Evolutionary conservation across 2,888 invertebrate genomes (phyloP).

Genomic region (Dasysyrphus tricinctus): DNA sequence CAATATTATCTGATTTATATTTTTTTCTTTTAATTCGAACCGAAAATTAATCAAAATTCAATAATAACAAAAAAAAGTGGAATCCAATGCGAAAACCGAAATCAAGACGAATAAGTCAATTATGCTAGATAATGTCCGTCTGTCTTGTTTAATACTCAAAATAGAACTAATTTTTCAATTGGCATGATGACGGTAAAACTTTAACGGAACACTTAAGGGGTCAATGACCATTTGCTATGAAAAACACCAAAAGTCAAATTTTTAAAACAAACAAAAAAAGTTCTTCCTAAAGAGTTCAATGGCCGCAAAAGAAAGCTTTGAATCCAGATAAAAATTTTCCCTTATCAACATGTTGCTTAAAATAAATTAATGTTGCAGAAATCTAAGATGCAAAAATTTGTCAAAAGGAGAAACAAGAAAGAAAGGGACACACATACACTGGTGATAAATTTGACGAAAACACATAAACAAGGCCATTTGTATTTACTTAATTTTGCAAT

Average conservation of each 20-base stretch:
- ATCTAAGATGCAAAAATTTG: background rate
- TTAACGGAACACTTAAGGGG: slow-evolving; percentile 49
- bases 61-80: background rate
- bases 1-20: background rate
- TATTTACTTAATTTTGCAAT: too few species aligned
- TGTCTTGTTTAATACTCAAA: slow-evolving; percentile 64
- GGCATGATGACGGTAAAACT: slow-evolving; percentile 48
- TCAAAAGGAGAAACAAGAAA: background rate
- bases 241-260: slow-evolving; percentile 4
- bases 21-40: background rate
- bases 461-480: background rate
- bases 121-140: slow-evolving; percentile 71
- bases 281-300: slow-evolving; percentile 27
- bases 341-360: background rate
- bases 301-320: slow-evolving; percentile 28
- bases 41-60: background rate
- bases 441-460: background rate
- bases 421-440: slow-evolving; percentile 13
- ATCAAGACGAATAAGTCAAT: slow-evolving; percentile 57
- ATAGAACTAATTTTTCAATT: slow-evolving; percentile 40
- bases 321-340: background rate
- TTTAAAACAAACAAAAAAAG: background rate
- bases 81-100: slow-evolving; percentile 23
- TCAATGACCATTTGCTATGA: slow-evolving; percentile 43
- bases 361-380: slow-evolving; percentile 26